These are phyloP conservation scores for Stenoptilia bipunctidactyla DNA, from an alignment of 2,888 invertebrate genomes.

Conservation along the genomic window DNA sequence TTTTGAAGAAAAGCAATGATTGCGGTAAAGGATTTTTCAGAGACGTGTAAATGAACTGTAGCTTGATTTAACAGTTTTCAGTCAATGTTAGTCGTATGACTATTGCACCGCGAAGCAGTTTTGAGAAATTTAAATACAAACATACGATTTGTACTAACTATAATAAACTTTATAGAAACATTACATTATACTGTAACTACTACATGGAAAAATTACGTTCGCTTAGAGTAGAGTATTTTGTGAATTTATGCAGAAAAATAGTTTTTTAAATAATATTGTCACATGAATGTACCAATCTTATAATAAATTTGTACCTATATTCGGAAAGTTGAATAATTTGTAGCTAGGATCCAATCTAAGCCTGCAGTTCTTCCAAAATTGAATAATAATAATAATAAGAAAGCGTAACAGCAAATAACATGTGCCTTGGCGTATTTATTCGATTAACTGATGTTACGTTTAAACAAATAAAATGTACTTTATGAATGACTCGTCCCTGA, in stretches of 20 bases:
- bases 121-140: conserved; percentile 8
- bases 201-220: conserved; percentile 54
- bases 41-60: too few relatives aligned
- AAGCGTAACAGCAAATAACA: conserved; percentile 27
- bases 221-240: conserved; percentile 69
- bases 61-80: too few relatives aligned
- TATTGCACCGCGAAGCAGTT: background rate
- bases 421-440: conserved; percentile 67
- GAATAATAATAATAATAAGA: conserved; percentile 27
- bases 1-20: too few relatives aligned
- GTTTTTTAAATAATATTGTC: conserved; percentile 71
- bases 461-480: conserved; percentile 29
- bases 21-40: too few relatives aligned
- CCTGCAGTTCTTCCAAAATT: conserved; percentile 59
- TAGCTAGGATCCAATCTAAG: conserved; percentile 70
- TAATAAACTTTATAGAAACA: conserved; percentile 61
- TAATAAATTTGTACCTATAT: conserved; percentile 67
- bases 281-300: conserved; percentile 70
- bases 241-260: conserved; percentile 69
- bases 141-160: conserved; percentile 58
- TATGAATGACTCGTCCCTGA: conserved; percentile 32
- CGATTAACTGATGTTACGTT: conserved; percentile 53
- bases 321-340: conserved; percentile 70
- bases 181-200: conserved; percentile 59
- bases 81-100: too few relatives aligned